Base-by-base conservation (phyloP, 2,888 invertebrate species). In the Perizoma affinitatum region DNA sequence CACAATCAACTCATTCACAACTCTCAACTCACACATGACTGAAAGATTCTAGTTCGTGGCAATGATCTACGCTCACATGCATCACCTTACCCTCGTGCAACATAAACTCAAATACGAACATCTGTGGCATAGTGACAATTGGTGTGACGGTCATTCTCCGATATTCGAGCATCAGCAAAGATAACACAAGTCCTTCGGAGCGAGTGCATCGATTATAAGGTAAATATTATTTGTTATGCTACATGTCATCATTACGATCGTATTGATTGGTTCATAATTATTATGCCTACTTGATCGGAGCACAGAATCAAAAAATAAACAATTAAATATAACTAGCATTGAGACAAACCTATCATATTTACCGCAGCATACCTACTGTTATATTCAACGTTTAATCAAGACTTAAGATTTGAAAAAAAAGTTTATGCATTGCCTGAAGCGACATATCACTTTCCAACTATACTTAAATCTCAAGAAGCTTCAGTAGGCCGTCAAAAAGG, bases 71-170 rank as follows among this genome's bases (percentile, higher is more conserved):
- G 84, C 85, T 85, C 86, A 81, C 88, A 87, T 90, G 90, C 77
- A 85, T 87, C 73, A 82, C 78, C 74, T 78, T 78, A 76, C 80
- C 76, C 78, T 78, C 74, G 80, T 82, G 74, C 83, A 81, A 77
- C 82, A 77, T 73, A 81, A 84, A 79, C 77, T 78, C 48, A 79
- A 84, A 75, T 82, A 85, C 86, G 88, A 88, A 86, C 90, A 89
- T 86, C 87, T 86, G 90, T 92, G 92, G 92, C 84, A 88, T 76
- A 90, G 90, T 91, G 91, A 92, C 79, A 90, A 91, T 80, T 89
- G 85, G 86, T 88, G 91, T 79, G 86, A 87, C 72, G 87, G 90
- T 75, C 88, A 90, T 84, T 88, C 90, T 58, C 91, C 91, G 71
- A 82, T 84, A 66, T 91, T 88, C 76, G 88, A 91, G 65, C 82